These are phyloP conservation scores for Lepisosteus osseus DNA, from an alignment of 2,113 vertebrate genomes.

Conservation along the genomic window DNA sequence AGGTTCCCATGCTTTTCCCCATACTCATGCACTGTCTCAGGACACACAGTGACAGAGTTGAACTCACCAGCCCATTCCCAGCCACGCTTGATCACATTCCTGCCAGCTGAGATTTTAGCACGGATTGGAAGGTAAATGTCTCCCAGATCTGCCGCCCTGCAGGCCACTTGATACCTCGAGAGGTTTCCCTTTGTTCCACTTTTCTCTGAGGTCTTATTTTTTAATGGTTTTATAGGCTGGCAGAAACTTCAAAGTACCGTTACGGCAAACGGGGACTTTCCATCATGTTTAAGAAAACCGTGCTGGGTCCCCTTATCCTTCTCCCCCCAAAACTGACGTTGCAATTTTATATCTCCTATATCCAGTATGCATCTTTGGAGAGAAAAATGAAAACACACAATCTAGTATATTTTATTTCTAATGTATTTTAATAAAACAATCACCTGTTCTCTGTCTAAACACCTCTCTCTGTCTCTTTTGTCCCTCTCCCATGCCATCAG, in stretches of 20 bases:
- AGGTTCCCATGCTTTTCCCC: conserved; percentile 41
- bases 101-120: conserved; percentile 6
- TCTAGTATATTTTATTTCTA: conserved; percentile 63
- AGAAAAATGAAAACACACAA: conserved; percentile 60
- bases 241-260: no score
- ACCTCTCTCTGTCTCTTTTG: conserved; percentile 58
- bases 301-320: not conserved
- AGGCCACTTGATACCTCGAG: no score
- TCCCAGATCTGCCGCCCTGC: no score
- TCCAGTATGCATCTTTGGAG: conserved; percentile 65
- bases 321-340: conserved; percentile 21
- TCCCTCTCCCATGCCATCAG: conserved; percentile 34
- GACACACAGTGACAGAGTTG: no score
- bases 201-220: no score
- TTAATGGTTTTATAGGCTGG: no score
- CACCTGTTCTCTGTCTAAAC: conserved; percentile 68
- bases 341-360: conserved; percentile 61
- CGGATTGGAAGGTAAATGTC: no score
- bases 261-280: no score
- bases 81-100: conserved; percentile 27
- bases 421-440: conserved; percentile 82
- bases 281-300: no score
- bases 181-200: no score
- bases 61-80: no score
- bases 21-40: not conserved